Percentiles rank a stretch among this genome's conserved stretches.
phyloP scores from a whole-genome alignment of 2,113 vertebrate species.

The Marmota flaviventris region DNA sequence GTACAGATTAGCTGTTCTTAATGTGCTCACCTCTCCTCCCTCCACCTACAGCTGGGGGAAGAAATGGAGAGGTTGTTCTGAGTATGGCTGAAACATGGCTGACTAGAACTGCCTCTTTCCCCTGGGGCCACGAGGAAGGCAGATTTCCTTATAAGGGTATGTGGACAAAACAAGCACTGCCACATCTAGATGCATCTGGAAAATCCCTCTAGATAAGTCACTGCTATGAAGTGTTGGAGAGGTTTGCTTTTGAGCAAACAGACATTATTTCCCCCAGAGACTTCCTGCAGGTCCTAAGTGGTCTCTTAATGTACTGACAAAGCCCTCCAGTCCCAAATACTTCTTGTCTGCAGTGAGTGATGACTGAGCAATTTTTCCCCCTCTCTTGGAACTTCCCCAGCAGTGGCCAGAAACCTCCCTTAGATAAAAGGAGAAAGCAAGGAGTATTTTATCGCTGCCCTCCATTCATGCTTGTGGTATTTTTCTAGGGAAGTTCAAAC shows the following conservation, averaged over 20 bases:
- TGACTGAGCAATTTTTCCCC: background rate
- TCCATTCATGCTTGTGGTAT: background rate
- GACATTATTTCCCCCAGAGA: background rate
- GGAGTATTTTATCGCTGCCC: background rate
- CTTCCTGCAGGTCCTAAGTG: background rate
- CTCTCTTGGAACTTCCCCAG: background rate
- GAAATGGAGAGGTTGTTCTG: background rate
- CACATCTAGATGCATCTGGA: background rate
- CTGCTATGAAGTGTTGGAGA: background rate
- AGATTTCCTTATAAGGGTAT: background rate
- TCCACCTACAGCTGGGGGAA: background rate
- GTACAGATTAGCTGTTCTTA: accelerated
- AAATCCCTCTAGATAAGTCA: background rate
- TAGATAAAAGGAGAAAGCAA: constrained; percentile 19
- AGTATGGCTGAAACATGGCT: background rate
- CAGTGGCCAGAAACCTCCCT: background rate
- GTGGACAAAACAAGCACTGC: background rate
- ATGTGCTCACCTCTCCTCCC: background rate
- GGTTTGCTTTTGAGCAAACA: background rate
- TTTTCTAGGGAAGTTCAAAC: constrained; percentile 73
- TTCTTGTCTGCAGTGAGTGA: background rate
- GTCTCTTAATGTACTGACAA: background rate
- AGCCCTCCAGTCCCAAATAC: background rate
- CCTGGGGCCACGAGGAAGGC: background rate
- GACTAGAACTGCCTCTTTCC: background rate